Conservation (phyloP, 2,113 vertebrate species). For the Crotalus horridus region DNA sequence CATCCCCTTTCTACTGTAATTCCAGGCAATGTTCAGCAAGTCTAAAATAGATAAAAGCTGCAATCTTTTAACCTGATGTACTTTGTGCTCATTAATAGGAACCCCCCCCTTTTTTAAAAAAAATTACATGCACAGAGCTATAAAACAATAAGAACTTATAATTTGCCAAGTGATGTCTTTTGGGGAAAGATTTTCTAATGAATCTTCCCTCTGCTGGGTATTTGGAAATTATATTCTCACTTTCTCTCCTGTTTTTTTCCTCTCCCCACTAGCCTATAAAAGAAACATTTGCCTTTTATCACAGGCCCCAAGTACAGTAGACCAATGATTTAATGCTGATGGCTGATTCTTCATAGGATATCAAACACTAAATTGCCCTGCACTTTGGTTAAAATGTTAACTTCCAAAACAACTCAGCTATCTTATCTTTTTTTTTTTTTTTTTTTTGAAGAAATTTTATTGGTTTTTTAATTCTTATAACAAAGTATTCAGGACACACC, state of each 20-base stretch:
- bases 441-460: too few relatives aligned
- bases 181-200: conserved; percentile 58
- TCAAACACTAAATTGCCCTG: conserved; percentile 51
- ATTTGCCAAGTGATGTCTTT: background rate
- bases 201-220: conserved; percentile 66
- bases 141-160: conserved; percentile 21
- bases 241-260: conserved; percentile 47
- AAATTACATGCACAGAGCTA: background rate
- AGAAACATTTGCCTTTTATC: conserved; percentile 74
- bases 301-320: conserved; percentile 49
- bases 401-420: conserved; percentile 27
- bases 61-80: background rate
- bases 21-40: background rate
- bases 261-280: conserved; percentile 35
- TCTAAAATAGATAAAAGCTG: background rate
- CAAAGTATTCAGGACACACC: too few relatives aligned
- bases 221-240: conserved; percentile 71
- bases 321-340: conserved; percentile 67
- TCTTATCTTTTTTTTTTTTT: background rate
- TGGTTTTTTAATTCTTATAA: too few relatives aligned
- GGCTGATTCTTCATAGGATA: conserved; percentile 57
- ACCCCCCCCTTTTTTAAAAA: background rate
- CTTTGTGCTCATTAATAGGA: background rate
- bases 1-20: background rate
- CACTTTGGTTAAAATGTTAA: conserved; percentile 56